Conservation (phyloP, 2,113 vertebrate species). For the Hemibagrus wyckioides region DNA sequence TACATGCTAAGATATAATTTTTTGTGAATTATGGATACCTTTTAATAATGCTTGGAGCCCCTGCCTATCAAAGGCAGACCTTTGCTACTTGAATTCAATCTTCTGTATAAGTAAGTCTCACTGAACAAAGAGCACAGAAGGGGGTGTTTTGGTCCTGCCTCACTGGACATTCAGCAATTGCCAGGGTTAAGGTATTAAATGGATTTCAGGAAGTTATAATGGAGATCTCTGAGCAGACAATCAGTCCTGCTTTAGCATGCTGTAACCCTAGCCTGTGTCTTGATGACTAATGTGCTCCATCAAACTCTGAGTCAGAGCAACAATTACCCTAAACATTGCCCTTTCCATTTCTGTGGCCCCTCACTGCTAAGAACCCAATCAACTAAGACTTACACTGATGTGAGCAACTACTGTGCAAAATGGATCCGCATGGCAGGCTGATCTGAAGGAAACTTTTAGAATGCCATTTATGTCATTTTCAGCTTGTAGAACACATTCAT, state of each 20-base stretch:
- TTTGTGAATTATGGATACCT: background rate
- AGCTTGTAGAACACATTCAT: background rate
- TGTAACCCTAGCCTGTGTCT: slow-evolving; percentile 44
- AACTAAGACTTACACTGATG: slow-evolving; percentile 52
- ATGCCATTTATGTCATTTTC: slow-evolving; percentile 25
- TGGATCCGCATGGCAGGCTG: slow-evolving; percentile 29
- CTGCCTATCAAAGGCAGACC: slow-evolving; percentile 25
- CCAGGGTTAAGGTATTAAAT: slow-evolving; percentile 49
- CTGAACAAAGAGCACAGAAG: slow-evolving; percentile 32
- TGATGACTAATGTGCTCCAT: slow-evolving; percentile 48
- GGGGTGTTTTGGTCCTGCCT: slow-evolving; percentile 37
- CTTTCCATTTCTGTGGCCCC: slow-evolving; percentile 41
- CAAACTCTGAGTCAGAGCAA: slow-evolving; percentile 37
- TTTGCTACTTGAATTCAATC: slow-evolving; percentile 30
- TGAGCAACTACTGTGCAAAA: slow-evolving; percentile 52
- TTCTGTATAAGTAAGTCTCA: slow-evolving; percentile 29
- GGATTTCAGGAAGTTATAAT: slow-evolving; percentile 50
- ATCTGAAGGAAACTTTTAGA: slow-evolving; percentile 35
- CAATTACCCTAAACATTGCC: slow-evolving; percentile 53
- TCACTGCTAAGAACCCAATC: slow-evolving; percentile 41
- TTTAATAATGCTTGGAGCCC: background rate
- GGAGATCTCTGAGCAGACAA: slow-evolving; percentile 38
- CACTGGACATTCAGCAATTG: slow-evolving; percentile 54
- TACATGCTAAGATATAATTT: background rate
- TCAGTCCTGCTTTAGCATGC: slow-evolving; percentile 41